Base-by-base conservation (phyloP, 1,140 invertebrate genomes). In the Onthophagus taurus region DNA sequence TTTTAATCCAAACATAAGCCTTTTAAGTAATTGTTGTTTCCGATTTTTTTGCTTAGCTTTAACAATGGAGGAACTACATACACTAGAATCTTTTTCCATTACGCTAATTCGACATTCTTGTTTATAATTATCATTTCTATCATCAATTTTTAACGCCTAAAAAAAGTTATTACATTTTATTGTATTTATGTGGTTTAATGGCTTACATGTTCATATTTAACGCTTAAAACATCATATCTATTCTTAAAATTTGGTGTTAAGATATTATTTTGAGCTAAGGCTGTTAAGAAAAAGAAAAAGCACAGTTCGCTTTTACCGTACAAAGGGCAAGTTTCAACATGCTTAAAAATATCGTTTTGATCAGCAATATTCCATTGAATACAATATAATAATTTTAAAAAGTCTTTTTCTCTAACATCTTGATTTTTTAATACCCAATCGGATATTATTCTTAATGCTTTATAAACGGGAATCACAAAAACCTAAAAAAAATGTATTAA, bases 281-380 rank as follows among this genome's bases (percentile, higher is more conserved):
- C 69, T 48, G 76, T 67, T 16, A 81, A 58, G 42, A 81, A 58
- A 45, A 74, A 67, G 55, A 72, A 78, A 38, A 65, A 60, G 50
- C 66, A 73, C 21, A 64, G 51, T 53, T 74, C 70, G 48, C 69
- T 74, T 31, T 67, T 66, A 14, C 53, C 57, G 51, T 66, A 74
- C 13, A 78, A 57, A 11, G 64, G 60, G 39, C 72, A 69, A 20
- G 60, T 65, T 46, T 76, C 73, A 21, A 74, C 57, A 51, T 70
- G 66, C 38, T 68, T 68, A 19, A 68, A 65, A 37, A 73, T 63
- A 37, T 63, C 57, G 37, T 57, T 53, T 11, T 61, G 60, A 48
- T 71, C 67, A 49, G 71, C 54, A 34, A 57, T 57, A 31, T 60
- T 60, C 66, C 71, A 70, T 36, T 66, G 61, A 19, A 72, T 66